These are phyloP conservation scores for Tenthredo scrophulariae DNA, from an alignment of 2,888 invertebrate genomes.

Conservation along the genomic window DNA sequence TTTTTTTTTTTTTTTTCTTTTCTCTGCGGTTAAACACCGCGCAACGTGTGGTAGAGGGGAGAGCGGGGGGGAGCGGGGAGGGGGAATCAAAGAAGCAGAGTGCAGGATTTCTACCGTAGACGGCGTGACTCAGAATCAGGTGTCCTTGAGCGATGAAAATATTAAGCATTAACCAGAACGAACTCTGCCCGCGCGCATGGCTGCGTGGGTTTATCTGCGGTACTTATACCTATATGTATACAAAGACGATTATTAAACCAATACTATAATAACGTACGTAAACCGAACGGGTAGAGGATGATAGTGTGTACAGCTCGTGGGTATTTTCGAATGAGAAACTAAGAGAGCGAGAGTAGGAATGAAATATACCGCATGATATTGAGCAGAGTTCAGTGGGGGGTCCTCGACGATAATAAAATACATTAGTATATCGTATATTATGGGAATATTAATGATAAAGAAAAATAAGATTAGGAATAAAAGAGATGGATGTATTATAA, in stretches of 20 bases:
- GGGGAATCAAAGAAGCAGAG: neutral
- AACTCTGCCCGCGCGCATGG: neutral
- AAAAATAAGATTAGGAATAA: neutral
- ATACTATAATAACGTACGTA: neutral
- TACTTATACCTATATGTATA: neutral
- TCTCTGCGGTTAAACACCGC: conserved; percentile 1
- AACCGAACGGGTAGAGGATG: neutral
- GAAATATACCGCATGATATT: neutral
- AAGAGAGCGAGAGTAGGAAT: neutral
- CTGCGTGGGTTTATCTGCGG: neutral
- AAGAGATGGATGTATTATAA: neutral
- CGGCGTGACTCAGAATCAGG: conserved; percentile 39
- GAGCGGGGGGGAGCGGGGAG: too few relatives aligned
- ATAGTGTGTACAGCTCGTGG: neutral
- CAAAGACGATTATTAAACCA: neutral
- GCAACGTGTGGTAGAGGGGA: neutral
- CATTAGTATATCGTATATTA: neutral
- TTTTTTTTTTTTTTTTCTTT: neutral
- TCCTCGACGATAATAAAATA: neutral
- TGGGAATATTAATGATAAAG: neutral
- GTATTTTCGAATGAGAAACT: neutral
- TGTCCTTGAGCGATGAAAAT: conserved; percentile 37
- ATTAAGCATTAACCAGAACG: conserved; percentile 43
- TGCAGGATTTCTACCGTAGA: conserved; percentile 29
- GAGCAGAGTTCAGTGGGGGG: conserved; percentile 4